These are phyloP conservation scores for Gobio gobio DNA, from an alignment of 2,113 vertebrate genomes.

Conservation along the genomic window DNA sequence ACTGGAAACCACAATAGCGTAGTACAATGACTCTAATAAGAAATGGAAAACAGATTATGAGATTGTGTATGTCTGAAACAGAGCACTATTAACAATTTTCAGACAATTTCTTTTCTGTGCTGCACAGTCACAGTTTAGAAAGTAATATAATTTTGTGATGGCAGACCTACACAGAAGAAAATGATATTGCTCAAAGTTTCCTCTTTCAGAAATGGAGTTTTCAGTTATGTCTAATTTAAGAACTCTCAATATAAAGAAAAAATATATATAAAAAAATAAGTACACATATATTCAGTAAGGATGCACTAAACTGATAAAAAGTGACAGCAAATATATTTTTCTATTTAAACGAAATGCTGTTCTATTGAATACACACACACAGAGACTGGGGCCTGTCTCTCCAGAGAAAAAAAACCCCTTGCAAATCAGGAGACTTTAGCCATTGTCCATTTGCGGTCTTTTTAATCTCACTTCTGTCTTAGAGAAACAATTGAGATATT, in stretches of 20 bases:
- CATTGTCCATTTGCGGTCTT: not conserved
- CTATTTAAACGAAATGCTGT: too few species aligned
- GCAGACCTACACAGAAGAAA: not conserved
- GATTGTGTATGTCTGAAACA: not conserved
- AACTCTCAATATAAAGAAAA: too few species aligned
- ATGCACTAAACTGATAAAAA: not conserved
- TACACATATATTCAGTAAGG: not conserved
- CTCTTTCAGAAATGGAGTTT: not conserved
- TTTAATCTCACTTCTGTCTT: conserved; percentile 3
- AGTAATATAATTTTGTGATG: conserved; percentile 28
- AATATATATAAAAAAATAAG: too few species aligned
- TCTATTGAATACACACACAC: too few species aligned
- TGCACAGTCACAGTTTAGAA: not conserved
- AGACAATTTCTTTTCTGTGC: not conserved
- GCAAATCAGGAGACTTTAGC: not conserved
- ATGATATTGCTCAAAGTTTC: not conserved
- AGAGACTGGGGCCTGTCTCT: not conserved
- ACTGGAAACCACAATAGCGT: not conserved
- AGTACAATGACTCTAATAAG: conserved; percentile 4
- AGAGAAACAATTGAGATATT: conserved; percentile 27
- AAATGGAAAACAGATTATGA: conserved; percentile 17
- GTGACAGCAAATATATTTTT: not conserved
- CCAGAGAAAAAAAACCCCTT: not conserved
- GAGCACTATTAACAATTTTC: conserved; percentile 8
- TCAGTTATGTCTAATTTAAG: not conserved